Percentiles rank a stretch among this genome's conserved stretches.
phyloP scores from a whole-genome alignment of 2,888 invertebrate genomes.

The Spicauda simplicius region DNA sequence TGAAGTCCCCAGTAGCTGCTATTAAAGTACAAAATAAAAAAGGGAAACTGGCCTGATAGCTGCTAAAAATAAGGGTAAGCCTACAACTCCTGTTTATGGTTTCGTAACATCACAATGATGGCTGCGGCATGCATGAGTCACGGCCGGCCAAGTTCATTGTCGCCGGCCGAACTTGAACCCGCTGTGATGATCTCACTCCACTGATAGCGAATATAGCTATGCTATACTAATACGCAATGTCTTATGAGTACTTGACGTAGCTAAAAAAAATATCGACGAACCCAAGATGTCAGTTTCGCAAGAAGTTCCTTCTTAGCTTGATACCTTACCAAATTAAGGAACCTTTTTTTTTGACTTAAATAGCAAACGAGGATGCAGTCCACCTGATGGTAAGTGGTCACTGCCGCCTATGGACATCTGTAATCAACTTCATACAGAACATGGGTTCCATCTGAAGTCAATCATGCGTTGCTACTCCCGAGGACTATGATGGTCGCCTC shows the following conservation, averaged over 20 bases:
- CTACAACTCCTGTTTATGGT: constrained; percentile 67
- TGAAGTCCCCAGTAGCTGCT: background rate
- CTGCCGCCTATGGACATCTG: too few relatives aligned
- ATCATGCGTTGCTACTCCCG: too few relatives aligned
- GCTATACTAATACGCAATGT: constrained; percentile 45
- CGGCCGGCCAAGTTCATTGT: constrained; percentile 83
- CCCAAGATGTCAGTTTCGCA: too few relatives aligned
- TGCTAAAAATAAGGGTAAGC: constrained; percentile 21
- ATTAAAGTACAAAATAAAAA: background rate
- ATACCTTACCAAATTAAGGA: too few relatives aligned
- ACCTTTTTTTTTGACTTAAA: too few relatives aligned
- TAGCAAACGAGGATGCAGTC: too few relatives aligned
- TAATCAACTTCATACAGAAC: too few relatives aligned
- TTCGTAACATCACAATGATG: constrained; percentile 77
- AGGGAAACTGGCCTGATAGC: background rate
- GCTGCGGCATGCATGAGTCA: constrained; percentile 77
- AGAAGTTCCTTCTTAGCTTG: too few relatives aligned
- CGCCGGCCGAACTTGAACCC: constrained; percentile 82
- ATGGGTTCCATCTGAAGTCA: too few relatives aligned
- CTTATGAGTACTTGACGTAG: background rate
- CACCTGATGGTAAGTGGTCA: too few relatives aligned
- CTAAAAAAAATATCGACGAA: background rate
- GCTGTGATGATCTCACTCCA: constrained; percentile 56
- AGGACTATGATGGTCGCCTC: too few relatives aligned
- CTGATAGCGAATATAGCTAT: constrained; percentile 49